Conservation (phyloP, 2,888 invertebrate species). For the Xylota segnis region DNA sequence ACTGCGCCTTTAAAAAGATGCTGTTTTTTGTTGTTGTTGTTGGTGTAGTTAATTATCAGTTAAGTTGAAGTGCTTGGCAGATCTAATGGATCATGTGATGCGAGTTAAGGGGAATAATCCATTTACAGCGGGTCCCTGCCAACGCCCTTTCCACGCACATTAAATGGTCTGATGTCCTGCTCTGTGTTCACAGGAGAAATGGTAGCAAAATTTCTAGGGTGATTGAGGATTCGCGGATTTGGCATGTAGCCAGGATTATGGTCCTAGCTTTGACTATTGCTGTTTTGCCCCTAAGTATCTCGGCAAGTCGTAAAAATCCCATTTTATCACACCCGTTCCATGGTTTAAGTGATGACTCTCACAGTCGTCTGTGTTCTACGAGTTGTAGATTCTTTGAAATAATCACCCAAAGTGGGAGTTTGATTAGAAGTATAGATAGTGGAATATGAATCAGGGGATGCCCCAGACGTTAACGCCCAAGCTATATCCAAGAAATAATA, state of each 20-base stretch:
- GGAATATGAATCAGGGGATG: too few relatives aligned
- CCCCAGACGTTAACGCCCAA: too few relatives aligned
- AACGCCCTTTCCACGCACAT: slow-evolving; percentile 12
- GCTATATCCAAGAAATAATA: too few relatives aligned
- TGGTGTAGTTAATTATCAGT: slow-evolving; percentile 6
- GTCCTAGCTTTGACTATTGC: neutral
- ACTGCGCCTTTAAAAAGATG: slow-evolving; percentile 5
- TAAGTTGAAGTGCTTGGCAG: neutral
- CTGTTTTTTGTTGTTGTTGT: neutral
- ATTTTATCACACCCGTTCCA: too few relatives aligned
- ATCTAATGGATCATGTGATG: neutral
- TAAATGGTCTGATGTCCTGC: slow-evolving; percentile 5
- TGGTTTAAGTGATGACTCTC: too few relatives aligned
- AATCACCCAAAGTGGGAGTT: too few relatives aligned
- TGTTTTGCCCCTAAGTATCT: too few relatives aligned
- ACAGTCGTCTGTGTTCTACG: too few relatives aligned
- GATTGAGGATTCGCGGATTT: neutral
- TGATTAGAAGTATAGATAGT: too few relatives aligned
- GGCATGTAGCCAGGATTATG: neutral
- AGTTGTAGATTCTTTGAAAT: too few relatives aligned
- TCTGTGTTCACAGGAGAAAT: neutral
- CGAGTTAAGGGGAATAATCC: too few relatives aligned
- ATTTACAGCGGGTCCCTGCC: neutral
- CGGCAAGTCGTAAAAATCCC: too few relatives aligned
- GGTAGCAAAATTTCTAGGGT: neutral